Conservation (phyloP, 53 echinoderm and acorn worm genomes). For the Astropecten irregularis region DNA sequence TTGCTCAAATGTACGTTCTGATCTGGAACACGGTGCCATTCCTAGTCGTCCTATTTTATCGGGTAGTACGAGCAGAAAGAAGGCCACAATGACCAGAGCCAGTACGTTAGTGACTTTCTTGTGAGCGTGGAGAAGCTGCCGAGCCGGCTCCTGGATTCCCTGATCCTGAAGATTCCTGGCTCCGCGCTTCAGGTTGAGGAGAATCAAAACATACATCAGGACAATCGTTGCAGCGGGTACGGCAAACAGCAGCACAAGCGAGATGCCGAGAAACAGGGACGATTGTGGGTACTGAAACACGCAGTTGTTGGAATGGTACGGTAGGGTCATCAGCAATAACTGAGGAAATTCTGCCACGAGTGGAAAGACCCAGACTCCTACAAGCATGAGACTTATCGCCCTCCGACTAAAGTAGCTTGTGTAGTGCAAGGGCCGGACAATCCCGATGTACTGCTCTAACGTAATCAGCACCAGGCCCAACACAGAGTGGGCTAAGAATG, state of each 20-base stretch:
- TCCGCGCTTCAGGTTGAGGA: constrained; percentile 5
- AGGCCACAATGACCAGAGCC: constrained; percentile 10
- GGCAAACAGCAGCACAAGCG: background rate
- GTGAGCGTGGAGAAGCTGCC: constrained; percentile 21
- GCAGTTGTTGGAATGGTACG: background rate
- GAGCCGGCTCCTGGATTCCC: constrained; percentile 19
- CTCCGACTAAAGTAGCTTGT: background rate
- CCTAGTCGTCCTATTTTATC: background rate
- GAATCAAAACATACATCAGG: constrained; percentile 24
- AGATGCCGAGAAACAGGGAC: background rate
- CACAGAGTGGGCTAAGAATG: constrained; percentile 23
- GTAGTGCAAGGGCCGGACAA: constrained; percentile 24
- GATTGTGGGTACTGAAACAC: fast-evolving
- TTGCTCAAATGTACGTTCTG: too few species aligned
- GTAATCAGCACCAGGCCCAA: background rate
- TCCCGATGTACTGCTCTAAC: constrained; percentile 22
- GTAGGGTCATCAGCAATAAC: background rate
- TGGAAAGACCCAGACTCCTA: background rate
- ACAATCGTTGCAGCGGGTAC: background rate
- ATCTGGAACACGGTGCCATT: too few species aligned
- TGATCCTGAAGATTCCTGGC: constrained; percentile 7
- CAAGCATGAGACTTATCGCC: background rate
- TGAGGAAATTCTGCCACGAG: background rate
- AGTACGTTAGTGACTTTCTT: constrained; percentile 26
- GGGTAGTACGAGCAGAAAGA: constrained; percentile 44